Evolutionary conservation across 2,113 vertebrate genomes (phyloP).

Genomic region (Smithornis capensis): DNA sequence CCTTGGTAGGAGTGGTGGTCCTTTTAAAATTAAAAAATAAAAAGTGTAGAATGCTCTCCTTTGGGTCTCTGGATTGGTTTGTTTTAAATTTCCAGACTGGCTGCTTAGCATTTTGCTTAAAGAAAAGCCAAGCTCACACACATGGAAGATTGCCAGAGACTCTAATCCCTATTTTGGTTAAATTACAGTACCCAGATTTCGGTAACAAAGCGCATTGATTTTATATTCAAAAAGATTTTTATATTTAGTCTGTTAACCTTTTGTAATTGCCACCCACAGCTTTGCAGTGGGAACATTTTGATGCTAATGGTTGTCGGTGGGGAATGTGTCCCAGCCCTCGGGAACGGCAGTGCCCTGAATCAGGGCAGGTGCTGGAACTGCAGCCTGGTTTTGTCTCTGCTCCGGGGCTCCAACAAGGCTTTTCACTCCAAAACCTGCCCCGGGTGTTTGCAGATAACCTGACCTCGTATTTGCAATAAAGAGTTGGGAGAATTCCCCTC

Average conservation of each 20-base stretch:
- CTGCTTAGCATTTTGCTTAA: conserved; percentile 29
- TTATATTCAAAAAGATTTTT: conserved; percentile 76
- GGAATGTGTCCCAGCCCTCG: conserved; percentile 67
- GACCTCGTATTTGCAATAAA: background rate
- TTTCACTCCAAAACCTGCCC: background rate
- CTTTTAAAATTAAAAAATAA: background rate
- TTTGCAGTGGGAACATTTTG: conserved; percentile 60
- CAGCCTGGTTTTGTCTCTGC: conserved; percentile 40
- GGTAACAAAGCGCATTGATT: conserved; percentile 74
- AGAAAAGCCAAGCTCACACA: conserved; percentile 43
- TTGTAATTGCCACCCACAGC: conserved; percentile 75
- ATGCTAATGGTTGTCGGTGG: conserved; percentile 72
- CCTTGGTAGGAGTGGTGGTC: background rate
- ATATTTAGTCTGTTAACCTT: conserved; percentile 81
- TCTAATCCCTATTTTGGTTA: conserved; percentile 70
- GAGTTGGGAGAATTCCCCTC: background rate
- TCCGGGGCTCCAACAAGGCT: background rate
- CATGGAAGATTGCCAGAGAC: conserved; percentile 66
- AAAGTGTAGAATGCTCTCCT: background rate
- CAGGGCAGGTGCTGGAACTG: conserved; percentile 72
- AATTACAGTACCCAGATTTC: conserved; percentile 73
- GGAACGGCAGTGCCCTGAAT: conserved; percentile 67
- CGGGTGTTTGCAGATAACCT: background rate
- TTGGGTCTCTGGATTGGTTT: conserved; percentile 18
- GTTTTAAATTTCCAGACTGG: conserved; percentile 54